phyloP scores from a whole-genome alignment of 2,888 invertebrate species.

The Hydraecia micacea region DNA sequence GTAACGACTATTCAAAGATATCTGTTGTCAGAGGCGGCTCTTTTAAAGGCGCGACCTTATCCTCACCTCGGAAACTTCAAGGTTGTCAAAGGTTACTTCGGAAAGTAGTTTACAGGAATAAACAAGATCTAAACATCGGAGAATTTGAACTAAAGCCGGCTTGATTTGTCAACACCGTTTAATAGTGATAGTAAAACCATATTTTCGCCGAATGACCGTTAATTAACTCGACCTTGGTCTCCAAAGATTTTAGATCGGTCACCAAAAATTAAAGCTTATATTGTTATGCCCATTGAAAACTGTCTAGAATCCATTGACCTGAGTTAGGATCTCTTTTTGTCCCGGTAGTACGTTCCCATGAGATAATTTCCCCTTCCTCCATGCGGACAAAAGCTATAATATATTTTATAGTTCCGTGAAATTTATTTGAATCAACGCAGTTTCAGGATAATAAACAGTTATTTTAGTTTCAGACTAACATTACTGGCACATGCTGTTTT shows the following conservation, averaged over 20 bases:
- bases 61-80: slow-evolving; percentile 23
- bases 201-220: background rate
- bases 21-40: slow-evolving; percentile 18
- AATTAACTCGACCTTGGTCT: background rate
- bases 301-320: background rate
- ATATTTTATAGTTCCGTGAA: background rate
- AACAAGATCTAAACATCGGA: slow-evolving; percentile 19
- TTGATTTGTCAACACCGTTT: slow-evolving; percentile 19
- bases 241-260: background rate
- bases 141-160: slow-evolving; percentile 3
- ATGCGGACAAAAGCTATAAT: background rate
- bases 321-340: background rate
- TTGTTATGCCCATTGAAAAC: background rate
- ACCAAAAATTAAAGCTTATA: background rate
- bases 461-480: slow-evolving; percentile 32
- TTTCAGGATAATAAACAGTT: slow-evolving; percentile 36
- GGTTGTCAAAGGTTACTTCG: slow-evolving; percentile 10
- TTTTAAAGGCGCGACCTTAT: slow-evolving; percentile 18
- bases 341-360: background rate
- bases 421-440: slow-evolving; percentile 3
- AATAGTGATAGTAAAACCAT: background rate
- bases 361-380: background rate
- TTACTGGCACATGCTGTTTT: slow-evolving; percentile 36
- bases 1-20: slow-evolving; percentile 8
- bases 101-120: slow-evolving; percentile 31